A percentile compares a stretch with the other conserved stretches of the same genome.
phyloP scores from a whole-genome alignment of 2,888 invertebrate genomes.

The Polylopha cassiicola region DNA sequence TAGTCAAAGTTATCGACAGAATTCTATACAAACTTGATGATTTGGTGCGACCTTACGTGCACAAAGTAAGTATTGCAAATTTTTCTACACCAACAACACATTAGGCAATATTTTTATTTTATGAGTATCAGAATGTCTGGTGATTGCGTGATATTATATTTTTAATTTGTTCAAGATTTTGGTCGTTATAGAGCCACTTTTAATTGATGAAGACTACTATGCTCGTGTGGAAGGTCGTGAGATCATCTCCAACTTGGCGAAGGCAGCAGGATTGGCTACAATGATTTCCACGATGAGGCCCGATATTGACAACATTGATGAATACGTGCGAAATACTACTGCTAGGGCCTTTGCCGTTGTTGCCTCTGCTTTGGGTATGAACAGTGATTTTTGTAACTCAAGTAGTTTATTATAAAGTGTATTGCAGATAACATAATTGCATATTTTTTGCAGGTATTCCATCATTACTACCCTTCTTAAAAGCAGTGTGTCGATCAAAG shows the following conservation, averaged over 20 bases:
- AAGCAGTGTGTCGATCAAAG: conserved; percentile 99
- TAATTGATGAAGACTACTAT: conserved; percentile 99
- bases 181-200: conserved; percentile 98
- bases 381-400: conserved; percentile 1
- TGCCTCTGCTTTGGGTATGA: conserved; percentile 94
- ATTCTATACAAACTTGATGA: conserved; percentile 99
- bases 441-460: conserved; percentile 82
- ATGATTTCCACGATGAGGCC: conserved; percentile 99
- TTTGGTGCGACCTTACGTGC: conserved; percentile 98
- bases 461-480: conserved; percentile 96
- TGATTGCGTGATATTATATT: no score
- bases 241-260: conserved; percentile 99
- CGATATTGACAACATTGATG: conserved; percentile 99
- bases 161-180: conserved; percentile 81
- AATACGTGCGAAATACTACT: conserved; percentile 99
- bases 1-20: conserved; percentile 99
- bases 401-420: conserved; percentile 1
- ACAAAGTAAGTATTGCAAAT: conserved; percentile 81
- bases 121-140: no score
- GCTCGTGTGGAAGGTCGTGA: conserved; percentile 99
- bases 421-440: conserved; percentile 1
- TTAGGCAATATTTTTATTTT: no score
- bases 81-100: no score
- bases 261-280: conserved; percentile 98
- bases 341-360: conserved; percentile 99